phyloP scores from a whole-genome alignment of 1,140 invertebrate species.

The Drosophila athabasca region DNA sequence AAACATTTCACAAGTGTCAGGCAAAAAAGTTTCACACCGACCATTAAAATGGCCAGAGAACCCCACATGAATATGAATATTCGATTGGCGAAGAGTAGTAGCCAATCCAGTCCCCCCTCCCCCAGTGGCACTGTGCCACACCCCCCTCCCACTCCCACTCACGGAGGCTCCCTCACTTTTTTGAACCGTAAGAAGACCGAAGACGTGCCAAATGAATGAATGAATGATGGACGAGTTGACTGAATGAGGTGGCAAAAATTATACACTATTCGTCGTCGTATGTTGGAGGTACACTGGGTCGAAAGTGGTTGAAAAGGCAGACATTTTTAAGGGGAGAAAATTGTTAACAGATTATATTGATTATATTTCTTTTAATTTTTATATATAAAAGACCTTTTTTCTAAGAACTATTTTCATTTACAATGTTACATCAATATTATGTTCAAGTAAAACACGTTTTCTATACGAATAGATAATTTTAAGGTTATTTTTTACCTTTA shows the following conservation, averaged over 20 bases:
- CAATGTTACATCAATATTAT: too few relatives aligned
- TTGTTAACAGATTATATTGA: too few relatives aligned
- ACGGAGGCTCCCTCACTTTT: constrained; percentile 12
- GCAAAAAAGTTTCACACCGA: constrained; percentile 56
- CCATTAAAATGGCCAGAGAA: constrained; percentile 40
- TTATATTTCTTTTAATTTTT: too few relatives aligned
- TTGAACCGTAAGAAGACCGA: constrained; percentile 10
- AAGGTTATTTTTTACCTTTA: too few relatives aligned
- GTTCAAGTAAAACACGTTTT: too few relatives aligned
- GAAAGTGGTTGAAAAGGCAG: not conserved
- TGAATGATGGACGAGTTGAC: constrained; percentile 58
- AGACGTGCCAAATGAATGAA: constrained; percentile 62
- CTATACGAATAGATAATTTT: too few relatives aligned
- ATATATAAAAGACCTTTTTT: too few relatives aligned
- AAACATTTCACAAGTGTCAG: constrained; percentile 34
- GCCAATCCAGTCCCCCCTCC: not conserved
- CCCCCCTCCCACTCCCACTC: not conserved
- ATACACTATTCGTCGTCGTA: constrained; percentile 1
- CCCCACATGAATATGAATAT: constrained; percentile 64
- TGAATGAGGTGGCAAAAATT: constrained; percentile 67
- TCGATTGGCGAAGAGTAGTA: constrained; percentile 20
- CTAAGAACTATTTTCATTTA: too few relatives aligned
- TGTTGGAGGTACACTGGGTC: constrained; percentile 29
- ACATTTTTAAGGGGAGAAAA: too few relatives aligned
- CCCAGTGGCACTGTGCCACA: too few relatives aligned